These are phyloP conservation scores for Eretmochelys imbricata DNA, from an alignment of 2,113 vertebrate species.

Conservation along the genomic window DNA sequence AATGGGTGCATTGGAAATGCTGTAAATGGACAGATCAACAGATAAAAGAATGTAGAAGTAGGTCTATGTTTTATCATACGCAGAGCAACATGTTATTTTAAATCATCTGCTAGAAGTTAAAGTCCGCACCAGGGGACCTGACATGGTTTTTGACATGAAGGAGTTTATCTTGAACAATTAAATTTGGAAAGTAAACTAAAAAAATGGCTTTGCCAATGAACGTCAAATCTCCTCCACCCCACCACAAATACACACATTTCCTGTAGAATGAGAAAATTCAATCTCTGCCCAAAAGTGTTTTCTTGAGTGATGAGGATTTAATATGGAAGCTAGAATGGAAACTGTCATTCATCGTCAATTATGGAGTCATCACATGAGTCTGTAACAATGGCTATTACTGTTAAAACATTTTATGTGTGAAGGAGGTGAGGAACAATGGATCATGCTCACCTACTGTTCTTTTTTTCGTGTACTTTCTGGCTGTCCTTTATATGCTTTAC, in stretches of 20 bases:
- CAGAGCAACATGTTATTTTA: neutral
- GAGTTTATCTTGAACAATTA: neutral
- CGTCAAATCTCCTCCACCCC: neutral
- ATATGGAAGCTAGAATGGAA: neutral
- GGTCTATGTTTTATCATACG: neutral
- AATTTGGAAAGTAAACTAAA: constrained; percentile 16
- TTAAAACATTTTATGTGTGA: neutral
- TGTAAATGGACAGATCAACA: neutral
- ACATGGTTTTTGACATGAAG: neutral
- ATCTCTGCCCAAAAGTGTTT: neutral
- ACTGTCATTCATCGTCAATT: neutral
- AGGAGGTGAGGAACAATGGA: neutral
- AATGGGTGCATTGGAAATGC: neutral
- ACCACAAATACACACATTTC: neutral
- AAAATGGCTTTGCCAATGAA: neutral
- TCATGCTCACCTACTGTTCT: neutral
- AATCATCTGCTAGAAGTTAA: neutral
- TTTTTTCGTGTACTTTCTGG: neutral
- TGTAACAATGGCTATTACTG: neutral
- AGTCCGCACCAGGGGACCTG: neutral
- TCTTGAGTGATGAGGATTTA: neutral
- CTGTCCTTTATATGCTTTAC: neutral
- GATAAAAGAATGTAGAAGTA: neutral
- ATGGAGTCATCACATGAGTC: neutral
- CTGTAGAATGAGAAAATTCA: neutral